These are phyloP conservation scores for Mionectes macconnelli DNA, from an alignment of 2,113 vertebrate species.

Conservation along the genomic window DNA sequence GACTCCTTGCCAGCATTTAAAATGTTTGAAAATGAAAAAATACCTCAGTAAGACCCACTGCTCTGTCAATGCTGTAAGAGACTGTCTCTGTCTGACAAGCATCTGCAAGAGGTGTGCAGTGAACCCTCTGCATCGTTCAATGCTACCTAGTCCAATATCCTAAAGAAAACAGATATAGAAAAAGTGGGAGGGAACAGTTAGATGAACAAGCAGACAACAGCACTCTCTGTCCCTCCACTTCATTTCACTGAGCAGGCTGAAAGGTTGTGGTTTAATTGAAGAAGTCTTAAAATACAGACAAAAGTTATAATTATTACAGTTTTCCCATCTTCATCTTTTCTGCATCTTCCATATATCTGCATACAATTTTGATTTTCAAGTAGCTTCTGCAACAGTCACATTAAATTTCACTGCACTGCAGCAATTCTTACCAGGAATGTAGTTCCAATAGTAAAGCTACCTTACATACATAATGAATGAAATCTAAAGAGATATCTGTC, in stretches of 20 bases:
- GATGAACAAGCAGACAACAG: not conserved
- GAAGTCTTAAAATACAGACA: not conserved
- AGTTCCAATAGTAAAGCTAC: not conserved
- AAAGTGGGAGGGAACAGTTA: not conserved
- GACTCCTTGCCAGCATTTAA: not conserved
- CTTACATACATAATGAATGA: not conserved
- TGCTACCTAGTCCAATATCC: conserved; percentile 86
- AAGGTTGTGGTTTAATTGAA: not conserved
- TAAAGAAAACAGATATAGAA: conserved; percentile 27
- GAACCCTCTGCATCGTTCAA: conserved; percentile 91
- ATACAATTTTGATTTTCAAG: not conserved
- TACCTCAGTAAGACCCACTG: conserved; percentile 90
- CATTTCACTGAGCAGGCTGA: not conserved
- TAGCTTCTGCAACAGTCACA: not conserved
- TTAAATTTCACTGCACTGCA: not conserved
- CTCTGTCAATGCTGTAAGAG: conserved; percentile 82
- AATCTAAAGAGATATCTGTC: not conserved
- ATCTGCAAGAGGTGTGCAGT: conserved; percentile 89
- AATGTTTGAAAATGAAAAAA: not conserved
- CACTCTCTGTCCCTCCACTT: not conserved
- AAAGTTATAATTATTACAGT: not conserved
- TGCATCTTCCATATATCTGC: not conserved
- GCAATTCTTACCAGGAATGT: not conserved
- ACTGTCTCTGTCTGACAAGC: conserved; percentile 83
- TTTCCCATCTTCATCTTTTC: not conserved